A percentile compares a stretch with the other conserved stretches of the same genome.
phyloP scores from a whole-genome alignment of 2,888 invertebrate species.

The Hypena proboscidalis region DNA sequence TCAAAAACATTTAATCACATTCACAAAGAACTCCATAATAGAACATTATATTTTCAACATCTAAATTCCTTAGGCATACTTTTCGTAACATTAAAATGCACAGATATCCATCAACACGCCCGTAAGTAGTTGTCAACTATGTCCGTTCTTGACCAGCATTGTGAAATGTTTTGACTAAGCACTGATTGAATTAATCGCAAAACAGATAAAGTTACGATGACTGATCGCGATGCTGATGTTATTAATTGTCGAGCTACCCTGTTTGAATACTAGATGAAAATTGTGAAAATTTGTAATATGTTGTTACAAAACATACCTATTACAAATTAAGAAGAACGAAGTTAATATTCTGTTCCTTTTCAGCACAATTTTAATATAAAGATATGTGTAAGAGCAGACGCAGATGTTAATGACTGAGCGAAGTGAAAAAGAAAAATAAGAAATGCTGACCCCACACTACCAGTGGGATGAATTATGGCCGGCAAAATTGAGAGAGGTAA shows the following conservation, averaged over 20 bases:
- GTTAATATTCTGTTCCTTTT: no score
- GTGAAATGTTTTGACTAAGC: slow-evolving; percentile 49
- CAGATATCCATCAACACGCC: slow-evolving; percentile 39
- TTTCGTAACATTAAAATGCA: slow-evolving; percentile 48
- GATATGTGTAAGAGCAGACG: no score
- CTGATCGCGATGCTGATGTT: slow-evolving; percentile 29
- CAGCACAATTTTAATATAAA: no score
- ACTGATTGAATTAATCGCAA: slow-evolving; percentile 46
- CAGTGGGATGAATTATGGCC: no score
- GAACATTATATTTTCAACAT: slow-evolving; percentile 8
- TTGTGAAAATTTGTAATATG: slow-evolving; percentile 16
- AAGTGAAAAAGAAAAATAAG: no score
- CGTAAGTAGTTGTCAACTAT: slow-evolving; percentile 39
- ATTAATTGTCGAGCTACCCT: slow-evolving; percentile 10
- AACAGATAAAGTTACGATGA: slow-evolving; percentile 32
- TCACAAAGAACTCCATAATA: no score
- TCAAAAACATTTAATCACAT: no score
- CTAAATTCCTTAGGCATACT: slow-evolving; percentile 34
- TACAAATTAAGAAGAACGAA: no score
- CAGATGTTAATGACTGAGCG: no score
- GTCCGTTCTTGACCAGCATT: slow-evolving; percentile 50
- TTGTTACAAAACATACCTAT: not conserved
- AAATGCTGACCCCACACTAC: no score
- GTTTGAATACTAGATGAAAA: slow-evolving; percentile 30
- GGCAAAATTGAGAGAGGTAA: no score